phyloP scores from a whole-genome alignment of 2,113 vertebrate species.

The Todiramphus saurophagus region DNA sequence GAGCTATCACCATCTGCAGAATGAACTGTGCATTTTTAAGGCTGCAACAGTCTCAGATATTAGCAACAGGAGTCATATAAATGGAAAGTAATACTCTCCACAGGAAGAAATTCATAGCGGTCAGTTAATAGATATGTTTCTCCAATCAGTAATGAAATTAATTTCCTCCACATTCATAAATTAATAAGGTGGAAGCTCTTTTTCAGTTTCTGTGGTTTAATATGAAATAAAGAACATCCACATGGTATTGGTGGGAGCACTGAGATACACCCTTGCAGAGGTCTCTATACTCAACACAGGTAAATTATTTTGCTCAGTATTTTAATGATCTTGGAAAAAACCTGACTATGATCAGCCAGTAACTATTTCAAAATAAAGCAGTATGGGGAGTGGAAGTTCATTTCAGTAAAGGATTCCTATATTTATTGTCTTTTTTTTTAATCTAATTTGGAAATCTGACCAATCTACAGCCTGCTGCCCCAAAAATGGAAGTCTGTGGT shows the following conservation, averaged over 20 bases:
- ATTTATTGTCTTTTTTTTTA: not conserved
- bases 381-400: not conserved
- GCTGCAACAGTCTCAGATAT: constrained; percentile 55
- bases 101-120: not conserved
- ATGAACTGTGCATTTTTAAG: constrained; percentile 72
- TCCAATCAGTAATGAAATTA: not conserved
- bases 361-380: not conserved
- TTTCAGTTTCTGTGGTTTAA: not conserved
- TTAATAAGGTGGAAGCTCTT: not conserved
- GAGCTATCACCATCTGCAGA: constrained; percentile 80
- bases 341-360: not conserved
- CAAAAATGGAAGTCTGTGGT: not conserved
- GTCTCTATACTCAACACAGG: not conserved
- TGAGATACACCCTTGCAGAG: not conserved
- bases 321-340: not conserved
- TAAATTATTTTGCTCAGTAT: not conserved
- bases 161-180: not conserved
- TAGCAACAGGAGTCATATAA: constrained; percentile 47
- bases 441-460: not conserved
- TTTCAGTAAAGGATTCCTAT: not conserved
- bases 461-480: not conserved
- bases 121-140: not conserved
- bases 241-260: not conserved
- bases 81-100: constrained; percentile 19
- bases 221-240: not conserved